Base-by-base conservation (phyloP, 2,888 invertebrate species). In the Caenorhabditis drosophilae region DNA sequence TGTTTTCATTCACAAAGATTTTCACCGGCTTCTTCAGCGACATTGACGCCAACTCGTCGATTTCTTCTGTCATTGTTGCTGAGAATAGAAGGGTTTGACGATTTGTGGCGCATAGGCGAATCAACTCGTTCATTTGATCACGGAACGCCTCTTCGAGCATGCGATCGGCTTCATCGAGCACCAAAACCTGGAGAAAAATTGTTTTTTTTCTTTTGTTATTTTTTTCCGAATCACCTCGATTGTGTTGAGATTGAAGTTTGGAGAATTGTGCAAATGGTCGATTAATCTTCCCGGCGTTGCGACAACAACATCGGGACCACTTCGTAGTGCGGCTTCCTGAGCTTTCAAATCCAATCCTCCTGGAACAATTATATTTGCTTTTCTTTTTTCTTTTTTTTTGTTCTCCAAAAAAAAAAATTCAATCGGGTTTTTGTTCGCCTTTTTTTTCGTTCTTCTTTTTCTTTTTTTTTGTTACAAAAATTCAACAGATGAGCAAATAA, bases 131-230 rank as follows among this genome's bases (percentile, higher is more conserved):
- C 93, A 99, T 94, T 85, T 98, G 98, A 75, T 96, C 95, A 0
- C 93, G 93, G 86, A 98, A 99, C 85, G 93, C 93, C 84, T 97
- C 96, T 85, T 99, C 97, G 71, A 98, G 85, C 94, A 98, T 97
- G 77, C 89, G 87, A 84, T 91, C 90, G 40, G 90, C 90, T 85
- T 91, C 90, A 81, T 91, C 91, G 45, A 91, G 84, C 67, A 91
- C 89, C 26, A 91, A 84, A 23, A 83, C 80, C 75, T 75, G 44
- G 22, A 67, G 40, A 44, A 18, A n/a, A 9, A 2, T 15, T 11
- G 51, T 95, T 90, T 34, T 12, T 20, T 15, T 9, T 9, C 31
- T 9, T 31, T 31, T 31, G 12, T 6, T 9, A 31, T 31, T 12
- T 31, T 9, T 9, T 31, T 9, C 6, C 12, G 6, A 6, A 12